Base-by-base conservation (phyloP, 2,113 vertebrate species). In the Lates calcarifer region DNA sequence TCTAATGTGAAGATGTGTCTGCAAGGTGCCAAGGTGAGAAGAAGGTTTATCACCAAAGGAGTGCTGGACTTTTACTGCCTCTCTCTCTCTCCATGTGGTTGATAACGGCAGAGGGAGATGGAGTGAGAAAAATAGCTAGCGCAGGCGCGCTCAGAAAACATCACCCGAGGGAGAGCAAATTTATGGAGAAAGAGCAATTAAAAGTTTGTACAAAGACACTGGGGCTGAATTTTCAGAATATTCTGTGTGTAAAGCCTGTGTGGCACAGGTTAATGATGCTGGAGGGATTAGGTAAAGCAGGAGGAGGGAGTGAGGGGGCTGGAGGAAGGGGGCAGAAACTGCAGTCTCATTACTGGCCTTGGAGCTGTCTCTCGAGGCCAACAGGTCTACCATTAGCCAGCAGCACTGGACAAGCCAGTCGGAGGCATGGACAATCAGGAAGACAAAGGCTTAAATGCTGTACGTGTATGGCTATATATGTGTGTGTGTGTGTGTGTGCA, bases 211-310 rank as follows among this genome's bases (percentile, higher is more conserved):
- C 77, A 84, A 76, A 92, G 87, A 85, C 88, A 89, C 73, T 35
- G 72, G 79, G 70, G 90, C 74, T 70, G 84, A 57, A 87, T 88
- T 83, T 83, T 74, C 35, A 29, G 68, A 87, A 89, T 83, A 84
- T 77, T 89, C 70, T 60, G 49, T 87, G 77, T 82, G 74, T 82
- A 84, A 86, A 87, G 83, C 60, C 88, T 87, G 85, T 69, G 60
- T 90, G 86, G 82, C 83, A 76, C 81, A 92, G 90, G 88, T 93
- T 93, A 93, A 93, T 92, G 89, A 89, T 87, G 90, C 83, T 89
- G 80, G 71, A 70, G 90, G 89, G 89, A 91, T 87, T 88, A 81
- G 66, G 77, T 74, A 64, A 77, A 82, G 82, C 77, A 74, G 77
- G 63, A 75, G 77, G 70, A 76, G 63, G 28, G 67, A 72, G 64